Evolutionary conservation across 2,888 invertebrate genomes (phyloP), one percentile per base, ranked within the genome.

Genomic region (Tethea ocularis): DNA sequence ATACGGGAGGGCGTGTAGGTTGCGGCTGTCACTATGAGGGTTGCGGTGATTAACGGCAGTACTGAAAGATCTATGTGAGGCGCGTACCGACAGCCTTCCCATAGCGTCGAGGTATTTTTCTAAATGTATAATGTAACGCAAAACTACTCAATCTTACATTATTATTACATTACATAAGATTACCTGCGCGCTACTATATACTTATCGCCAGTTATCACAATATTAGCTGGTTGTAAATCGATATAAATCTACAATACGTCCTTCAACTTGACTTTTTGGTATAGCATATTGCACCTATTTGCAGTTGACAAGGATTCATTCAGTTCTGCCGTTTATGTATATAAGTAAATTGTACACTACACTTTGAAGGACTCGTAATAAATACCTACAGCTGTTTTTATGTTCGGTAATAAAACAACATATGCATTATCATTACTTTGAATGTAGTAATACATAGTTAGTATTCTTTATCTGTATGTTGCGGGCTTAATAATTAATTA

Each of bases 211-310:
- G 29, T 24, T 52, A 53, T 52, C 52, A 53, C 13, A 29, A 29
- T 52, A 26, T 26, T 52, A 2, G 52, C 52, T 15, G 11, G 17
- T 29, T 17, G 17, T 29, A n/a, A 26, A 29, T 29, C 17, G 26
- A 53, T 53, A 29, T 4, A 29, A 26, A 53, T 26, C 46, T 17
- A 41, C 41, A 20, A 20, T 46, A 8, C 17, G 38, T 38, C 62
- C 60, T 65, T 65, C 59, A 65, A 58, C 65, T 65, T 62, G 65
- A 58, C 65, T 61, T 60, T 61, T 41, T 2, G 7, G 46, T 20
- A 6, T 20, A 46, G 46, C 46, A 20, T n/a, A n/a, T 46, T 46
- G 10, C 46, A 17, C 20, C 46, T 20, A 7, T 38, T 38, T 17
- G 20, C 20, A 46, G 10, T 46, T 46, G 20, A 41, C 41, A 41